Evolutionary conservation across 2,113 vertebrate genomes (phyloP).

Genomic region (Danionella cerebrum): DNA sequence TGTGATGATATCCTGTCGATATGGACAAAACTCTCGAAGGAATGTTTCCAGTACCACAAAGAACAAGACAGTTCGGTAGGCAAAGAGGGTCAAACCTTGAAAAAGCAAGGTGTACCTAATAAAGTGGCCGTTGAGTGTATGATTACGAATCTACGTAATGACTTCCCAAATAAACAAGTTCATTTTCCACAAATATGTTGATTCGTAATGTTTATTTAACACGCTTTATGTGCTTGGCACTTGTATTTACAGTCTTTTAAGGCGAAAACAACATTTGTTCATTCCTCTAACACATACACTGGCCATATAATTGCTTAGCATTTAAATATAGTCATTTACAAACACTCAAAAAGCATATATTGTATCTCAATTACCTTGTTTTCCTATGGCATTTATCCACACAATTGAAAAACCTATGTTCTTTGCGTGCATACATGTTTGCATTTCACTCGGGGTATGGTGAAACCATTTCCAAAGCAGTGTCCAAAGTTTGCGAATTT

Average conservation of each 20-base stretch:
- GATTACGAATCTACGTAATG: no score
- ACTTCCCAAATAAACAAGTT: background rate
- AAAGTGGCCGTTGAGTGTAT: no score
- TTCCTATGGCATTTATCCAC: constrained; percentile 81
- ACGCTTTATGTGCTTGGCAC: constrained; percentile 89
- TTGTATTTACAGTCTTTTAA: constrained; percentile 85
- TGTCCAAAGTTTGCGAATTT: constrained; percentile 24
- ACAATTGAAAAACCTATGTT: constrained; percentile 75
- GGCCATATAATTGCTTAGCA: constrained; percentile 81
- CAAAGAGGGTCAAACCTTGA: no score
- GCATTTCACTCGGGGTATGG: constrained; percentile 54
- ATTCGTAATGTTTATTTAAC: constrained; percentile 85
- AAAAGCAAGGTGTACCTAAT: no score
- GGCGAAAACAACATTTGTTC: constrained; percentile 69
- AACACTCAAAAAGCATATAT: constrained; percentile 84
- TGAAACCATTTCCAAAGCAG: constrained; percentile 47
- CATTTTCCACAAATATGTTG: constrained; percentile 8
- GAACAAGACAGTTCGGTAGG: no score
- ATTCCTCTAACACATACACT: constrained; percentile 63
- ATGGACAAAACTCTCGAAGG: no score
- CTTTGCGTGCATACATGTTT: constrained; percentile 63
- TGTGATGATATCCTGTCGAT: no score
- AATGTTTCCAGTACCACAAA: no score
- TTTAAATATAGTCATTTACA: constrained; percentile 98
- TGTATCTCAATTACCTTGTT: constrained; percentile 76